Percentiles rank a stretch among this genome's conserved stretches.
Evolutionary conservation across 2,888 invertebrate species (phyloP).

Genomic region (Argyresthia goedartella): DNA sequence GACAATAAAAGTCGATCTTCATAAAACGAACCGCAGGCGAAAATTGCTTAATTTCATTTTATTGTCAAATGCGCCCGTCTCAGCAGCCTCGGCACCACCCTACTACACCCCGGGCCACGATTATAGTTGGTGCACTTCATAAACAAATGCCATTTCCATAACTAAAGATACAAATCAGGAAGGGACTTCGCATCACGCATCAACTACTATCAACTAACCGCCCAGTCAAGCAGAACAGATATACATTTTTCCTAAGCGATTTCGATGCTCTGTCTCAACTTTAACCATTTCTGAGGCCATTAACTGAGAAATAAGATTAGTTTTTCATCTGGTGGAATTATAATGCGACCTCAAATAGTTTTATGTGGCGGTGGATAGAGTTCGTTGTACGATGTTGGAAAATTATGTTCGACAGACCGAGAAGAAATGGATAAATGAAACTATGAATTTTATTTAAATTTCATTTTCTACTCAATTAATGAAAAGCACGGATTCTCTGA

Average conservation of each 20-base stretch:
- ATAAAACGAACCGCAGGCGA: constrained; percentile 21
- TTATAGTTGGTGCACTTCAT: background rate
- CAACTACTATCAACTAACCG: background rate
- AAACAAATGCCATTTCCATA: background rate
- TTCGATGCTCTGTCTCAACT: background rate
- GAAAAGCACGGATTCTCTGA: background rate
- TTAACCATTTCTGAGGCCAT: background rate
- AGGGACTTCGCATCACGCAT: background rate
- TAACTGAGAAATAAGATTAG: background rate
- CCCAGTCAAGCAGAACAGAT: background rate
- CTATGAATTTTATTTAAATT: background rate
- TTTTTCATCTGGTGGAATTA: background rate
- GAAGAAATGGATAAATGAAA: background rate
- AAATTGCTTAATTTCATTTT: constrained; percentile 39
- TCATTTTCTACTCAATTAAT: background rate
- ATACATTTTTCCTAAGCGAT: background rate
- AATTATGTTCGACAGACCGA: no score
- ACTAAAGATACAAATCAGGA: background rate
- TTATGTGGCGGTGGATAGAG: background rate
- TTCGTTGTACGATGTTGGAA: background rate
- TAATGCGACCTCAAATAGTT: no score
- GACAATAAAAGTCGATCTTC: constrained; percentile 34
- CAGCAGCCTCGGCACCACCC: constrained; percentile 15
- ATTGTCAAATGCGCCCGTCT: constrained; percentile 21
- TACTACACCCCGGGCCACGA: constrained; percentile 16